phyloP scores from a whole-genome alignment of 1,140 invertebrate species.

The Palaemon carinicauda region DNA sequence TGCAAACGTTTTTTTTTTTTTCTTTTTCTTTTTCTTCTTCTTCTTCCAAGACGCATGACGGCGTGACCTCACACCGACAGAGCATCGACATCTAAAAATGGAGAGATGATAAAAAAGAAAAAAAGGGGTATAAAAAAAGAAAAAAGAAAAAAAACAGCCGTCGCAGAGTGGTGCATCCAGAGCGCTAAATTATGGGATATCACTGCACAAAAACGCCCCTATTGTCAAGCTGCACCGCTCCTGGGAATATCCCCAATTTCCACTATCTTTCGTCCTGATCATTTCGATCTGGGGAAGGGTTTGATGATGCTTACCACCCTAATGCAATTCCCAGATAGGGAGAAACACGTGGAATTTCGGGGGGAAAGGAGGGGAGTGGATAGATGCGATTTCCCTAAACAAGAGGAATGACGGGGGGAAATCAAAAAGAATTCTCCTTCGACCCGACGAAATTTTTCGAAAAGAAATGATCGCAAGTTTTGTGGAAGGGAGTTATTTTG shows the following conservation, averaged over 20 bases:
- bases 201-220: slow-evolving; percentile 30
- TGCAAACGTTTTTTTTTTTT: too few species aligned
- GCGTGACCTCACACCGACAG: not conserved
- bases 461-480: not conserved
- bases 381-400: too few species aligned
- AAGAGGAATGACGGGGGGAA: too few species aligned
- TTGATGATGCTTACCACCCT: too few species aligned
- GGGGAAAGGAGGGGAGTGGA: too few species aligned
- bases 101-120: not conserved
- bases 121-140: not conserved
- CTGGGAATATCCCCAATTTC: slow-evolving; percentile 5
- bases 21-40: too few species aligned
- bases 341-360: too few species aligned
- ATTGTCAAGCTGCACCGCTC: slow-evolving; percentile 15
- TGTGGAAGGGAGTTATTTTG: not conserved
- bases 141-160: not conserved
- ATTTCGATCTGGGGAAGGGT: not conserved
- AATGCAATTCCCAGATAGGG: too few species aligned
- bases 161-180: not conserved
- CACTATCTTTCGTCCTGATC: not conserved
- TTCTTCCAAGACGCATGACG: too few species aligned
- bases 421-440: not conserved
- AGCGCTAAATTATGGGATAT: slow-evolving; percentile 42
- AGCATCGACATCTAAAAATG: not conserved
- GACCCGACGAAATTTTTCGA: too few species aligned